A percentile compares a stretch with the other conserved stretches of the same genome.
Evolutionary conservation across 2,797 vertebrate genomes (phyloP).

Genomic region (Loris lydekkerianus): DNA sequence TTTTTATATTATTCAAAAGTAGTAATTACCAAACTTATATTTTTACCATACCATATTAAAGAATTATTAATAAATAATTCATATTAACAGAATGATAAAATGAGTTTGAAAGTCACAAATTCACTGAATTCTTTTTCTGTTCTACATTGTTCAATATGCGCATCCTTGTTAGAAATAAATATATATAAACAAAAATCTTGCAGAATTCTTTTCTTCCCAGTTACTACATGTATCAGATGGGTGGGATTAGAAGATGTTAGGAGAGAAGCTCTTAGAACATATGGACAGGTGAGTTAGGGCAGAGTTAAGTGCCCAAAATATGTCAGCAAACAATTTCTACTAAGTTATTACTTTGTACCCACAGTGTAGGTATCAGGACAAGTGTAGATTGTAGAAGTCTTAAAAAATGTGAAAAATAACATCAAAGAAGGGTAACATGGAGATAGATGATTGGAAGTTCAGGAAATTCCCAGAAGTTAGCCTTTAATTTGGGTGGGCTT

Average conservation of each 20-base stretch:
- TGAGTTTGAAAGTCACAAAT: conserved; percentile 23
- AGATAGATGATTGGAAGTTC: not conserved
- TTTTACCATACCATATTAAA: not conserved
- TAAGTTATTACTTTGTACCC: not conserved
- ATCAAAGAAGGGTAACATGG: not conserved
- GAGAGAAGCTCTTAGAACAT: not conserved
- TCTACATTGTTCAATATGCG: not conserved
- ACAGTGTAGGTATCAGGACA: not conserved
- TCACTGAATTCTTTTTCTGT: not conserved
- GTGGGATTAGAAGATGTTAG: not conserved
- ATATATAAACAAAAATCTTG: not conserved
- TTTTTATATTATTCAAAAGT: not conserved
- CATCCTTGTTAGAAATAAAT: not conserved
- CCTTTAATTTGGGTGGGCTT: not conserved
- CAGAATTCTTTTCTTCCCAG: not conserved
- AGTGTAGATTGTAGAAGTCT: not conserved
- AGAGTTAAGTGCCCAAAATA: not conserved
- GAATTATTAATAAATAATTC: not conserved
- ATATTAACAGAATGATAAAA: conserved; percentile 16
- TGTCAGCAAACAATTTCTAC: not conserved
- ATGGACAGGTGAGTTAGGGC: not conserved
- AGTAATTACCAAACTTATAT: not conserved
- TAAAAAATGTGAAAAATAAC: not conserved
- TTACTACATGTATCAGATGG: not conserved
- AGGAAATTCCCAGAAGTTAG: not conserved